Percentiles rank a stretch among this genome's conserved stretches.
phyloP scores from a whole-genome alignment of 1,140 invertebrate genomes.

The Adelges cooleyi region DNA sequence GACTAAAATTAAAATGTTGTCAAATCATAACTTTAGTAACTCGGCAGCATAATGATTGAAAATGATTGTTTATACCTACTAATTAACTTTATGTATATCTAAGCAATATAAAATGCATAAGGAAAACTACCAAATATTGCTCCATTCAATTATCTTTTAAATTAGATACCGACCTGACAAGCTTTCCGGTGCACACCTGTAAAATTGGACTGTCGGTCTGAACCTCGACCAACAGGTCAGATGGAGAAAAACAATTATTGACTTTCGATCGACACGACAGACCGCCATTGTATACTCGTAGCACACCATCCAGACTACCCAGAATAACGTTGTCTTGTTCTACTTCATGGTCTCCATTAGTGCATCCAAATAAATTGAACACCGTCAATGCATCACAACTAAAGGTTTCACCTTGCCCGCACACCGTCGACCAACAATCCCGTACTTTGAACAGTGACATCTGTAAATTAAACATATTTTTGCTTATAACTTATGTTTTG shows the following conservation, averaged over 20 bases:
- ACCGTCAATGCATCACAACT: constrained; percentile 50
- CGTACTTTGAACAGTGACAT: constrained; percentile 73
- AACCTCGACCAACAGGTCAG: constrained; percentile 58
- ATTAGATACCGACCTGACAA: constrained; percentile 64
- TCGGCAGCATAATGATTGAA: too few species aligned
- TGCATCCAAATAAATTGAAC: constrained; percentile 48
- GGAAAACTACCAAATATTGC: too few species aligned
- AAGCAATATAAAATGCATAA: too few species aligned
- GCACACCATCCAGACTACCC: constrained; percentile 55
- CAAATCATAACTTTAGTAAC: too few species aligned
- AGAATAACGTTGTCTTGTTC: constrained; percentile 53
- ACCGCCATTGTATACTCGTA: constrained; percentile 51
- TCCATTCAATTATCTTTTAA: too few species aligned
- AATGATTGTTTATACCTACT: too few species aligned
- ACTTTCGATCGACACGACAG: constrained; percentile 31
- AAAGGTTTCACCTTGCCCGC: constrained; percentile 51
- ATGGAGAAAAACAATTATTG: constrained; percentile 40
- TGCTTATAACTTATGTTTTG: too few species aligned
- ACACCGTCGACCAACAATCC: constrained; percentile 60
- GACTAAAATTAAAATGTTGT: too few species aligned
- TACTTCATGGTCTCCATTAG: constrained; percentile 30
- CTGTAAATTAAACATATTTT: too few species aligned
- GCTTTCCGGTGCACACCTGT: constrained; percentile 55
- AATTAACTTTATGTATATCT: too few species aligned
- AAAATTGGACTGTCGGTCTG: constrained; percentile 54